Base-by-base conservation (phyloP, 2,888 invertebrate genomes). In the Drosophila planitibia region DNA sequence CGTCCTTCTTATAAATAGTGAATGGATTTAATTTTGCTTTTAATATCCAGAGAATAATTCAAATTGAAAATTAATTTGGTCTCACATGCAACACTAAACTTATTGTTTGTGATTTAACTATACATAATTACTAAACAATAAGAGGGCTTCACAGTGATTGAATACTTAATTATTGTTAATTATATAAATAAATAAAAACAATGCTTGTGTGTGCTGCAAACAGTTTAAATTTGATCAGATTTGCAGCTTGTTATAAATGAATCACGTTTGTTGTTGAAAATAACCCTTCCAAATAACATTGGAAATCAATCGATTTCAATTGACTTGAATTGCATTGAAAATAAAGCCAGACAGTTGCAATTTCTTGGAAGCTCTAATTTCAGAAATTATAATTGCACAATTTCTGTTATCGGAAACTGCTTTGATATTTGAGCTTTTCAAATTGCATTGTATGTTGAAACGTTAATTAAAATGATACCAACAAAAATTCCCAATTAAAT, bases 401-500 rank as follows among this genome's bases (percentile, higher is more conserved):
- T 35, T 41, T 35, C 3, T 10, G n/a, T 25, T 47, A 33, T 25
- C 7, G 5, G 3, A 0, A 12, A n/a, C 1, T 33, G 3, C n/a
- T 6, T 30, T n/a, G n/a, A 19, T 30, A 37, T n/a, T 22, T 22
- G 22, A 25, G 35, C 39, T 19, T 16, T 19, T 4, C 52, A 62
- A 53, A 51, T 41, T 37, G 16, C 6, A 14, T 25, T 30, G 12
- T 5, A 10, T 4, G 28, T 28, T 28, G 19, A 9, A 28, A n/a
- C 22, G 12, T 10, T 44, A n/a, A 57, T 55, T 58, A 25, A 41
- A 16, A 41, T 28, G 19, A 44, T 41, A 16, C 30, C 35, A 58
- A 41, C 47, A 58, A 63, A 39, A 37, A 25, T n/a, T 25, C 37
- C 47, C 30, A 53, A 6, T n/a, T 28, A 53, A 62, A 4, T 39